Base-by-base conservation (phyloP, 2,113 vertebrate species). In the Rhegmatorhina hoffmannsi region DNA sequence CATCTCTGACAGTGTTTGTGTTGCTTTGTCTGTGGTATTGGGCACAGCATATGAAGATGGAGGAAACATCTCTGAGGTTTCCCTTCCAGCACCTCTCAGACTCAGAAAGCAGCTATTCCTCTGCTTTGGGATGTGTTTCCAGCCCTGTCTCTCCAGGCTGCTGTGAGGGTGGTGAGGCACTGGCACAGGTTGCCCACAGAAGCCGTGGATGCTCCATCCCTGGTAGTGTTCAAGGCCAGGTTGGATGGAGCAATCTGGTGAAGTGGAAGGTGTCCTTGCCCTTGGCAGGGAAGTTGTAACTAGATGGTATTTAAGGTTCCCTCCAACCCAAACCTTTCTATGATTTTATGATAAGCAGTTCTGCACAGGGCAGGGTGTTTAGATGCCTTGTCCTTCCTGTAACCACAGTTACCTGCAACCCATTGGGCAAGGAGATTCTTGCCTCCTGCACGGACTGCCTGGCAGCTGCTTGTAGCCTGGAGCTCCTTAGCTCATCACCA, bases 71-170 rank as follows among this genome's bases (percentile, higher is more conserved):
- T n/a, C 25, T 5, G 3, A 9, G 2, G 23, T 64, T 83, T 72
- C 20, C 18, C n/a, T 72, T 78, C 40, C 18, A 73, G n/a, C 28
- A 46, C 21, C 31, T 53, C n/a, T 15, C 13, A 83, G 38, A 8
- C 52, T 78, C 52, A 52, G 47, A 59, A 59, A 28, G 10, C 16
- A 59, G 5, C 20, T 56, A 11, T n/a, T 76, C 17, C 5, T 77
- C 33, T 49, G 26, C 55, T 68, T 49, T 56, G 40, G n/a, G 25
- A 10, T 1, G 0, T 0, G 1, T 58, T 85, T 79, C 28, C 13
- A 90, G 13, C 9, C 24, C 34, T 38, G 19, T 26, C 11, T 29
- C 5, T 20, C 26, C 44, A 84, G 3, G 7, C 18, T 60, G 28
- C 63, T 69, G 24, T 34, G n/a, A 60, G 47, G 25, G 2, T 23